phyloP scores from a whole-genome alignment of 2,797 vertebrate genomes.

The Sus cebifrons region DNA sequence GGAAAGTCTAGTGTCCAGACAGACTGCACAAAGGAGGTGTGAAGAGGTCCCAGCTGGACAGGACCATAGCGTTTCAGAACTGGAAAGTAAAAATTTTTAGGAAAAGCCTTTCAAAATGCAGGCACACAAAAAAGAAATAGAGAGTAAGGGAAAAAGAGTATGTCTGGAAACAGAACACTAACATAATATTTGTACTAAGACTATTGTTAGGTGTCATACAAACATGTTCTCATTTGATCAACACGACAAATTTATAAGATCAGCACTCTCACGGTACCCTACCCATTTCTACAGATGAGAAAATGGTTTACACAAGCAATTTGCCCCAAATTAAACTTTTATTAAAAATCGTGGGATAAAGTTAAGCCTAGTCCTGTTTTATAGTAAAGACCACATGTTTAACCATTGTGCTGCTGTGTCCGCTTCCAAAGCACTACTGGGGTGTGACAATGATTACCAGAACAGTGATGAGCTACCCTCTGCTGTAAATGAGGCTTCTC shows the following conservation, averaged over 20 bases:
- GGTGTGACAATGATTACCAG: not conserved
- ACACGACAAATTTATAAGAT: not conserved
- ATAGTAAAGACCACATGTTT: not conserved
- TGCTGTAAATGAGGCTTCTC: not conserved
- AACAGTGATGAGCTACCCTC: not conserved
- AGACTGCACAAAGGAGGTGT: not conserved
- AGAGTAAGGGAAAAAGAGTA: not conserved
- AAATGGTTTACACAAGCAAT: not conserved
- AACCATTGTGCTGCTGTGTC: not conserved
- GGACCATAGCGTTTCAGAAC: not conserved
- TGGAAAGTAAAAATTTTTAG: not conserved
- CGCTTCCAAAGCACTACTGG: not conserved
- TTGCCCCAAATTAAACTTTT: not conserved
- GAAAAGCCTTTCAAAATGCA: not conserved
- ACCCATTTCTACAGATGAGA: not conserved
- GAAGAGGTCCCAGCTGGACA: not conserved
- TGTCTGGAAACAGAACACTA: not conserved
- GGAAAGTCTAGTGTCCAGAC: not conserved
- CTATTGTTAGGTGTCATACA: not conserved
- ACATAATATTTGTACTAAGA: not conserved
- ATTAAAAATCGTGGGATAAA: not conserved
- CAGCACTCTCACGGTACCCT: not conserved
- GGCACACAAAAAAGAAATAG: not conserved
- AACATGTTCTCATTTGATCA: not conserved
- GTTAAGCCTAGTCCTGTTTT: not conserved